Evolutionary conservation across 2,113 vertebrate species (phyloP).

Genomic region (Dromiciops gliroides): DNA sequence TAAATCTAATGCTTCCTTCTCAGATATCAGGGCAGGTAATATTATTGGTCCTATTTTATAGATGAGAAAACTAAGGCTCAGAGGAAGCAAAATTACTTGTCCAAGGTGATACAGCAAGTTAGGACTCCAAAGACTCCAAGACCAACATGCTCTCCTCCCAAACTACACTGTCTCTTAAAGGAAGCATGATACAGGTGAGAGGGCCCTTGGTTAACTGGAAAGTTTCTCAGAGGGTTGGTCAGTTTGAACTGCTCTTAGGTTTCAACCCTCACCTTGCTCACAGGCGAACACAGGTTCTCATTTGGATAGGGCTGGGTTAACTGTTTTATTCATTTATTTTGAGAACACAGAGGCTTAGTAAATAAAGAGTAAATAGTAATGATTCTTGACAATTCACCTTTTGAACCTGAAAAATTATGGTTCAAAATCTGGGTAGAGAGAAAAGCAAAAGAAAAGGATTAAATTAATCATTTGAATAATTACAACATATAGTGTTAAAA

Average conservation of each 20-base stretch:
- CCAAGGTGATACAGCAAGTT: neutral
- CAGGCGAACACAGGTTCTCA: neutral
- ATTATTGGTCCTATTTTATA: neutral
- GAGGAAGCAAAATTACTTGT: neutral
- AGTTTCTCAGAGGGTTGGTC: neutral
- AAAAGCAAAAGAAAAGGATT: neutral
- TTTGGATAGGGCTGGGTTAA: neutral
- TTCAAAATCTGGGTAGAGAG: neutral
- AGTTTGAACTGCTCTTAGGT: neutral
- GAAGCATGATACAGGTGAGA: neutral
- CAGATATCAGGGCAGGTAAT: neutral
- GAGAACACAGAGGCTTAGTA: neutral
- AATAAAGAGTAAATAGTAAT: neutral
- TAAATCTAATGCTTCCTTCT: neutral
- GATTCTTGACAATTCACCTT: neutral
- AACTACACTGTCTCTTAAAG: neutral
- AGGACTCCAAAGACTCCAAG: neutral
- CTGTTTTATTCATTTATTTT: neutral
- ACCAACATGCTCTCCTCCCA: neutral
- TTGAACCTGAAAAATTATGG: neutral
- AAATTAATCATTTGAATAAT: neutral
- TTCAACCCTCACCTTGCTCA: neutral
- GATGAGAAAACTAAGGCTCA: neutral
- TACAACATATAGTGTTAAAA: neutral
- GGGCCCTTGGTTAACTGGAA: neutral